Percentiles rank a stretch among this genome's conserved stretches.
Evolutionary conservation across 1,140 invertebrate species (phyloP).

Genomic region (Apis laboriosa): DNA sequence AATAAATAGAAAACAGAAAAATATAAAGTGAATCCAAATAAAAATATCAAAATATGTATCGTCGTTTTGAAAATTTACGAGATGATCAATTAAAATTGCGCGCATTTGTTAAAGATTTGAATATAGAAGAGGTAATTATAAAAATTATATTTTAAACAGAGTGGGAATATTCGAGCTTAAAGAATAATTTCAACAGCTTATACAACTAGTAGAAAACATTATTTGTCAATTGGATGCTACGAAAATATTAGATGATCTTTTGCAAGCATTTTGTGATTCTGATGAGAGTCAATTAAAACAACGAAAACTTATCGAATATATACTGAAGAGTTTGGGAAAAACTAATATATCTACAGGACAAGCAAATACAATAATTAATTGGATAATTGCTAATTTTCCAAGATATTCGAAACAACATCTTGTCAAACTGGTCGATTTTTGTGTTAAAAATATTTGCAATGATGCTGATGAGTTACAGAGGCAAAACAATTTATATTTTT

Average conservation of each 20-base stretch:
- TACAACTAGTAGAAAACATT: slow-evolving; percentile 54
- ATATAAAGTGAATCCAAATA: not conserved
- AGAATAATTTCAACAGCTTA: slow-evolving; percentile 62
- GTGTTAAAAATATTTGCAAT: slow-evolving; percentile 67
- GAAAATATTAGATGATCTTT: slow-evolving; percentile 64
- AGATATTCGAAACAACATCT: slow-evolving; percentile 65
- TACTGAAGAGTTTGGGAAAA: slow-evolving; percentile 60
- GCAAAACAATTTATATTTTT: slow-evolving; percentile 43
- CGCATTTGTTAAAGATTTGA: slow-evolving; percentile 52
- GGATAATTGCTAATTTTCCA: slow-evolving; percentile 72
- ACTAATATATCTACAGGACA: slow-evolving; percentile 62
- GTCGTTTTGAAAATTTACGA: slow-evolving; percentile 19
- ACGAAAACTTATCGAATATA: slow-evolving; percentile 64
- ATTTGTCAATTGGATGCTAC: slow-evolving; percentile 61
- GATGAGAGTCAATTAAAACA: slow-evolving; percentile 66
- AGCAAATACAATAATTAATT: slow-evolving; percentile 65
- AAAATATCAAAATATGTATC: slow-evolving; percentile 26
- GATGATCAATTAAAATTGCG: slow-evolving; percentile 23
- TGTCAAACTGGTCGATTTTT: slow-evolving; percentile 73
- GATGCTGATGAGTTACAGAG: slow-evolving; percentile 71
- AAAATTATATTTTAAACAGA: not conserved
- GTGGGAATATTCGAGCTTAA: not conserved
- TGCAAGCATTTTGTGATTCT: slow-evolving; percentile 61
- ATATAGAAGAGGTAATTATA: slow-evolving; percentile 46
- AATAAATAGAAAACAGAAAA: too few relatives aligned